Base-by-base conservation (phyloP, 1,140 invertebrate genomes). In the Hypsibius dujardini region DNA sequence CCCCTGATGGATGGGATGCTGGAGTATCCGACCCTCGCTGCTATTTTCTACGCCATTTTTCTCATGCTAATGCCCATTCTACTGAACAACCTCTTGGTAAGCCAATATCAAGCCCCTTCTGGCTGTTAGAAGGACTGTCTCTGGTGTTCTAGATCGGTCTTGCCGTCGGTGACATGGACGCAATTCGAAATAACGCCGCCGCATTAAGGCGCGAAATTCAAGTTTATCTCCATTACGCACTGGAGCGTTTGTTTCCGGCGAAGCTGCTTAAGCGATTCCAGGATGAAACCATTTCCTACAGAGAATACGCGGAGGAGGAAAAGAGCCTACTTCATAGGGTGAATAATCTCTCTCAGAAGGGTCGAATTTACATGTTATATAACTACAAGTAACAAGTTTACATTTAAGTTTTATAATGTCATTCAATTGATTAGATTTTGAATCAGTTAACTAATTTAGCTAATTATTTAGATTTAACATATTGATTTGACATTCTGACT, bases 11-110 rank as follows among this genome's bases (percentile, higher is more conserved):
- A 67, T 42, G 62, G 62, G 3, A 67, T 67, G 62, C 3, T 67
- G 12, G 62, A 7, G 7, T 67, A 67, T 42, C 62, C 62, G 7
- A 42, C 3, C 7, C 7, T 67, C 3, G 7, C 62, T 3, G 12
- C 45, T 42, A 7, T 67, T 3, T 67, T 67, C 62, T 67, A 67
- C 62, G 62, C 62, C 7, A 42, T 67, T 3, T 67, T 67, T 42
- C 62, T 67, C 7, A 42, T 67, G 3, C 62, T 67, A 42, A 67
- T 67, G 62, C 62, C 62, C 7, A 67, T 67, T 42, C 42, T 67
- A 42, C 42, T 67, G 7, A 67, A 67, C 62, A 67, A 67, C 62
- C 62, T 67, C 3, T 42, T 67, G 62, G 62, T 67, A 7, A 56
- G 62, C 7, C n/a, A 7, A n/a, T 7, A 7, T 56, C 7, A 56